A percentile compares a stretch with the other conserved stretches of the same genome.
Evolutionary conservation across 2,797 vertebrate species (phyloP).

Genomic region (Rhinogobio ventralis): DNA sequence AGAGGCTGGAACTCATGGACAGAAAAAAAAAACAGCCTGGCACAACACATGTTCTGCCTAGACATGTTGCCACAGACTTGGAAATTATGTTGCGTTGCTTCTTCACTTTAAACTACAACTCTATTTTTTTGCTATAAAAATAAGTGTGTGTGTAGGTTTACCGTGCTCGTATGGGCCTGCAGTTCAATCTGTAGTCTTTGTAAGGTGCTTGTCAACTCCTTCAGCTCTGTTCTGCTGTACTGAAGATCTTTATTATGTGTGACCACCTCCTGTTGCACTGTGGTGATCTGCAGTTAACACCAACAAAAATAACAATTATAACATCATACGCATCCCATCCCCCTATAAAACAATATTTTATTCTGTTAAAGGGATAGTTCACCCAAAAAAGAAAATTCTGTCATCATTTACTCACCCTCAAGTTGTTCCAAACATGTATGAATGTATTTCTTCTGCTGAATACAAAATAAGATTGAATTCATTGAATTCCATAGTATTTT

Average conservation of each 20-base stretch:
- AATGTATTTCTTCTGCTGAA: too few species aligned
- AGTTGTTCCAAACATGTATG: too few species aligned
- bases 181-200: constrained; percentile 79
- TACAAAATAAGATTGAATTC: too few species aligned
- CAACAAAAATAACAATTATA: background rate
- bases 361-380: background rate
- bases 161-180: constrained; percentile 74
- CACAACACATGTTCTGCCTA: background rate
- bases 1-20: background rate
- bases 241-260: constrained; percentile 69
- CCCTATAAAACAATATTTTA: background rate
- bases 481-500: too few species aligned
- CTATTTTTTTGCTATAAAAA: background rate
- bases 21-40: constrained; percentile 16
- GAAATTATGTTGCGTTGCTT: background rate
- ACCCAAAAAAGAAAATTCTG: too few species aligned
- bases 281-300: constrained; percentile 62
- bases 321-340: constrained; percentile 7
- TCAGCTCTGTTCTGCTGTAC: constrained; percentile 67
- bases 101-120: background rate
- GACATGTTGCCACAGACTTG: constrained; percentile 39
- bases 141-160: constrained; percentile 54
- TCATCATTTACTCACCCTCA: too few species aligned
- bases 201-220: constrained; percentile 72
- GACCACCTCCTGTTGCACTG: constrained; percentile 69